Conservation (phyloP, 1,140 invertebrate genomes). For the Pogonognathellus flavescens region DNA sequence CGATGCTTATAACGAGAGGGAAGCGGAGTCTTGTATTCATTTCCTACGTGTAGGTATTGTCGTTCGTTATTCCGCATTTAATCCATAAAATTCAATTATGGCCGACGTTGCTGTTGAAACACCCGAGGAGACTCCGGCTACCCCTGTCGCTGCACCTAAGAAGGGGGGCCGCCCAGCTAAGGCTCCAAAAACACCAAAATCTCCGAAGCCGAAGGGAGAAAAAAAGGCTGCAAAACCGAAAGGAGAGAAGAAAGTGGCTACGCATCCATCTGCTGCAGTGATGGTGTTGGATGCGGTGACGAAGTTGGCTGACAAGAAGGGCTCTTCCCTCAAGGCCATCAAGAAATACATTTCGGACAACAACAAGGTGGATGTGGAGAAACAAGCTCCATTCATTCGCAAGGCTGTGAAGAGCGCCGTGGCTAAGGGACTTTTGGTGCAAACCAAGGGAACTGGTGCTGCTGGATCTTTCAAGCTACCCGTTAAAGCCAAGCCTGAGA, state of each 20-base stretch:
- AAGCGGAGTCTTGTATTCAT: no score
- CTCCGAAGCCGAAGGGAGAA: not conserved
- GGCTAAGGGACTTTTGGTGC: conserved; percentile 72
- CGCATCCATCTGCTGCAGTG: conserved; percentile 68
- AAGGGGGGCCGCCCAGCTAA: no score
- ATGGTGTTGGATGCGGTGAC: conserved; percentile 70
- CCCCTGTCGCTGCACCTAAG: no score
- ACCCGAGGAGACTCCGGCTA: no score
- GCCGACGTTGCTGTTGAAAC: no score
- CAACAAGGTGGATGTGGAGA: conserved; percentile 69
- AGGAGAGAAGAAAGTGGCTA: conserved; percentile 62
- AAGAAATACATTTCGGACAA: conserved; percentile 69
- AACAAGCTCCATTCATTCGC: conserved; percentile 67
- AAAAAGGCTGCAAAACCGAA: conserved; percentile 55
- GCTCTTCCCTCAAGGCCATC: conserved; percentile 69
- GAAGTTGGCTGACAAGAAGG: conserved; percentile 68
- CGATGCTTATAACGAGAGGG: no score
- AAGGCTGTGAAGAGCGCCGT: conserved; percentile 73
- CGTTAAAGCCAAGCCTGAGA: conserved; percentile 59
- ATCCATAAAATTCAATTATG: no score
- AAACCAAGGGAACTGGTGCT: conserved; percentile 76
- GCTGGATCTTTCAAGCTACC: conserved; percentile 75
- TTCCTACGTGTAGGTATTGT: no score
- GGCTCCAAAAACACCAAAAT: no score
- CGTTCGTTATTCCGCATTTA: no score